phyloP scores from a whole-genome alignment of 2,797 vertebrate genomes.

The Urocyon cinereoargenteus region DNA sequence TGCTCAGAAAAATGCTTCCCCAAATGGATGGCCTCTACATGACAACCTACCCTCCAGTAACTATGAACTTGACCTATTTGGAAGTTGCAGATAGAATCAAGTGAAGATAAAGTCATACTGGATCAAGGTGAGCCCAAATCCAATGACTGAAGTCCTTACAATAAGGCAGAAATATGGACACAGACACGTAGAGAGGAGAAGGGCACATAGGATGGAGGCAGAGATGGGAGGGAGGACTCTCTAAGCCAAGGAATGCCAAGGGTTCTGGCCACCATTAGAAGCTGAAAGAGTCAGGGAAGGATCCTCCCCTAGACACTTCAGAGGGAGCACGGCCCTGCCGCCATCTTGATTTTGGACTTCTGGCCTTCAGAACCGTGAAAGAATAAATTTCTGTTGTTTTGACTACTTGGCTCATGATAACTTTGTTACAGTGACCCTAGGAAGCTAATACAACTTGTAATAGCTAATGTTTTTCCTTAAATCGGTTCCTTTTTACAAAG shows the following conservation, averaged over 20 bases:
- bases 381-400: neutral
- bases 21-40: neutral
- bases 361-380: neutral
- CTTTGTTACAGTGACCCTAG: neutral
- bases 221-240: neutral
- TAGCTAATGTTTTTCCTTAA: neutral
- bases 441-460: neutral
- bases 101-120: neutral
- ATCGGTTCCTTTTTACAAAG: neutral
- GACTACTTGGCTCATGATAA: neutral
- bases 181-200: neutral
- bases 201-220: accelerated
- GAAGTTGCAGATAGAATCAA: neutral
- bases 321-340: neutral
- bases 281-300: neutral
- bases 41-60: neutral
- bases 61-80: neutral
- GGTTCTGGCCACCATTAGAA: neutral
- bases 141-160: neutral
- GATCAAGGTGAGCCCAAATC: neutral
- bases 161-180: neutral
- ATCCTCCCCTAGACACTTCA: neutral
- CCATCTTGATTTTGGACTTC: neutral
- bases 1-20: neutral
- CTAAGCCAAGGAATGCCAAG: neutral